phyloP scores from a whole-genome alignment of 2,113 vertebrate species.

The Xiphophorus maculatus region DNA sequence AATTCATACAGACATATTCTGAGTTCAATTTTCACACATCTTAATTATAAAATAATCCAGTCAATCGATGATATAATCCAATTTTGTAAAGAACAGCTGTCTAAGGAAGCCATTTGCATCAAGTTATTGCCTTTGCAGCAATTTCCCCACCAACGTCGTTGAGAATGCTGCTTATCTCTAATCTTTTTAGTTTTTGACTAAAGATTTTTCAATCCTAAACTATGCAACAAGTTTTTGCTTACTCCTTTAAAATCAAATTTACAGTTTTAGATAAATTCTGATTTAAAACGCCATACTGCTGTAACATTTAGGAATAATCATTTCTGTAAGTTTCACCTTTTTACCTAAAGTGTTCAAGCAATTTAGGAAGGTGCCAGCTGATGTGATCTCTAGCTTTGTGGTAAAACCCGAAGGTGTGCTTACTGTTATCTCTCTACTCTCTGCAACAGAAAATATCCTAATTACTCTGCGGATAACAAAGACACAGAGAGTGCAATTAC shows the following conservation, averaged over 20 bases:
- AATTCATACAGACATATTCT: not conserved
- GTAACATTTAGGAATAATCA: not conserved
- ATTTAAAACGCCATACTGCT: not conserved
- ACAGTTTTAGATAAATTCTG: not conserved
- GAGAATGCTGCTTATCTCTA: too few relatives aligned
- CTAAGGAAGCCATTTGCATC: not conserved
- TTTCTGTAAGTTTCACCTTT: not conserved
- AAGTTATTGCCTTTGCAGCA: not conserved
- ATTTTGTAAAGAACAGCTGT: not conserved
- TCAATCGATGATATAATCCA: not conserved
- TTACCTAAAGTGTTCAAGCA: not conserved
- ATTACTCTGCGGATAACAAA: slow-evolving; percentile 22
- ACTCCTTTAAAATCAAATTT: not conserved
- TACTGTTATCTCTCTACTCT: not conserved
- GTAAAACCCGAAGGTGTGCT: not conserved
- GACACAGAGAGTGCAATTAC: slow-evolving; percentile 20
- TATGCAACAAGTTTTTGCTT: too few relatives aligned
- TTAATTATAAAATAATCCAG: not conserved
- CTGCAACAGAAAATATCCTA: slow-evolving; percentile 13
- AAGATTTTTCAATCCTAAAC: too few relatives aligned
- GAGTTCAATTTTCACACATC: not conserved
- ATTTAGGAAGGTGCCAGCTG: not conserved
- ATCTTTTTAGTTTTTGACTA: too few relatives aligned
- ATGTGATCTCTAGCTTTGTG: not conserved
- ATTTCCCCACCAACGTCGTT: not conserved